Evolutionary conservation across 1,140 invertebrate species (phyloP).

Genomic region (Penaeus japonicus): DNA sequence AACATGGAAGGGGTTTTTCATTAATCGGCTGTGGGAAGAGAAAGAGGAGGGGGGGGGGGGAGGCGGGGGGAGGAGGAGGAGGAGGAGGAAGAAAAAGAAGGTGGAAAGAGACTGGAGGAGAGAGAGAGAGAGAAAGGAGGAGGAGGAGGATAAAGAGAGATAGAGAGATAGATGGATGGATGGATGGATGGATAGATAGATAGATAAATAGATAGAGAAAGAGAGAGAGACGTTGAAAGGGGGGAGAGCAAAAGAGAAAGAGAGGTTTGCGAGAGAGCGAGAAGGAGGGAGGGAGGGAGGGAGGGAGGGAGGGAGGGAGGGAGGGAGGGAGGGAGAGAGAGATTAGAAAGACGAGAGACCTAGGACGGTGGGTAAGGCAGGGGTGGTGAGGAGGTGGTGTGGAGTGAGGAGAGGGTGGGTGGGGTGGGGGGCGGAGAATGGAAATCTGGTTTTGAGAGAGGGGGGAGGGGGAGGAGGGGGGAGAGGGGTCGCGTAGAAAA

Average conservation of each 20-base stretch:
- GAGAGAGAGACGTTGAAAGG: background rate
- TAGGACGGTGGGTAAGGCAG: background rate
- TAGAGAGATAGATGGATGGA: background rate
- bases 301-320: background rate
- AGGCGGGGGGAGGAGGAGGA: background rate
- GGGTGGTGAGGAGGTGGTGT: background rate
- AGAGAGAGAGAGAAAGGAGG: background rate
- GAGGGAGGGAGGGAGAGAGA: background rate
- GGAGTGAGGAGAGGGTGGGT: background rate
- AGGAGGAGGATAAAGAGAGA: background rate
- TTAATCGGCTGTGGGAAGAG: background rate
- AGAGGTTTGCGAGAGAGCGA: background rate
- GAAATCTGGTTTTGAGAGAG: background rate
- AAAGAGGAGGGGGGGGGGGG: background rate
- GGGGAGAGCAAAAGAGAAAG: background rate
- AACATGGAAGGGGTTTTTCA: background rate
- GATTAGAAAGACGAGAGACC: background rate
- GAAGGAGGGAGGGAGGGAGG: background rate
- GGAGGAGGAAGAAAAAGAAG: no score
- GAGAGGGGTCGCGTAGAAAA: background rate
- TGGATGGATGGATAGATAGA: background rate
- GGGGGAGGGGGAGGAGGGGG: background rate
- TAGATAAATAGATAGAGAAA: background rate
- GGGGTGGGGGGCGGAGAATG: background rate
- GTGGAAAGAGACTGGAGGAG: background rate